phyloP scores from a whole-genome alignment of 2,113 vertebrate species.

The Ardeotis arabs region DNA sequence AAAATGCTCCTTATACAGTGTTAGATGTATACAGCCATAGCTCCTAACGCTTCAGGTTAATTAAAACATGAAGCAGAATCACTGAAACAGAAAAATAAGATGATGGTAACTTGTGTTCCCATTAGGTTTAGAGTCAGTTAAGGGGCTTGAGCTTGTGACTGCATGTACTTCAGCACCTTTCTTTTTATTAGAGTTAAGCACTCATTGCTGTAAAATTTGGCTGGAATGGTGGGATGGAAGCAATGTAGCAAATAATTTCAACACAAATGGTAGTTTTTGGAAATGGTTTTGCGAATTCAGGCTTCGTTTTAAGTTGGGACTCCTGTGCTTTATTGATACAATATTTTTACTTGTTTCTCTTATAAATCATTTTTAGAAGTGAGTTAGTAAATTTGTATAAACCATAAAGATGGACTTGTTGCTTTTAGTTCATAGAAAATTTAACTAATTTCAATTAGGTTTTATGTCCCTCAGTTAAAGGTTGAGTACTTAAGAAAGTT shows the following conservation, averaged over 20 bases:
- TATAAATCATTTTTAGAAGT: neutral
- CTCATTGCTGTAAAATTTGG: neutral
- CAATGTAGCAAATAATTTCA: neutral
- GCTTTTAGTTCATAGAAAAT: neutral
- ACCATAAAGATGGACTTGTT: neutral
- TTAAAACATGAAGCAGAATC: neutral
- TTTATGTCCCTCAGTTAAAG: neutral
- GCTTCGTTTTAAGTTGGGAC: neutral
- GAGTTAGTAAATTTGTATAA: neutral
- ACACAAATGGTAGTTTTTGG: neutral
- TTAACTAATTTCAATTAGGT: neutral
- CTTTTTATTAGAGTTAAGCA: neutral
- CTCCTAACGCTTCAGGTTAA: neutral
- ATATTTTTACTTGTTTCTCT: neutral
- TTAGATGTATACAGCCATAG: neutral
- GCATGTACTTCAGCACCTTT: neutral
- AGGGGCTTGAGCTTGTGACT: neutral
- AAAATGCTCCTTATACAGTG: neutral
- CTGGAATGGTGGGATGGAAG: neutral
- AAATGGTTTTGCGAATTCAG: neutral
- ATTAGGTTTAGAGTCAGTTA: neutral
- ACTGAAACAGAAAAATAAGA: neutral
- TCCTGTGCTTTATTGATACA: neutral
- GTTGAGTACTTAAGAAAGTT: neutral
- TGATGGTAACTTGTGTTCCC: neutral